Evolutionary conservation across 2,113 vertebrate genomes (phyloP).

Genomic region (Probosciger aterrimus): DNA sequence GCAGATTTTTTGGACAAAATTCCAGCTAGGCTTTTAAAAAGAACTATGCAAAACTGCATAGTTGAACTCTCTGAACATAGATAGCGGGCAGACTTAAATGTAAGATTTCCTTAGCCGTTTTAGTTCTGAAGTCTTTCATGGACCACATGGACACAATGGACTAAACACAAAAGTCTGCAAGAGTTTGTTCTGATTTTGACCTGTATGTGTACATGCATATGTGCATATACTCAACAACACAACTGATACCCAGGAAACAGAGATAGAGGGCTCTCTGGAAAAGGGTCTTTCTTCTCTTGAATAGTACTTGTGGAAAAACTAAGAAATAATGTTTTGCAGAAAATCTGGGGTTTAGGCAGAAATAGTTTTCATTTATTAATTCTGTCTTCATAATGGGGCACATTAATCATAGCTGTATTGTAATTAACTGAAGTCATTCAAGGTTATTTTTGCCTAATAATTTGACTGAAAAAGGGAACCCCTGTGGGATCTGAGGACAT

Average conservation of each 20-base stretch:
- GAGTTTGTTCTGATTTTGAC: background rate
- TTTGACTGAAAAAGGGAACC: background rate
- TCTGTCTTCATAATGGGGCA: background rate
- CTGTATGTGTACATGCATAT: background rate
- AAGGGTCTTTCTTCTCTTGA: background rate
- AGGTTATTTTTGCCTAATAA: slow-evolving; percentile 16
- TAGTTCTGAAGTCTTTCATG: background rate
- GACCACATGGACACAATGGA: background rate
- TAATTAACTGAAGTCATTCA: slow-evolving; percentile 25
- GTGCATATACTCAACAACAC: background rate
- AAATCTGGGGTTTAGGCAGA: background rate
- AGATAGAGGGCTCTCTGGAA: background rate
- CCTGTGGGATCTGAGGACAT: background rate
- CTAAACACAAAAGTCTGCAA: background rate
- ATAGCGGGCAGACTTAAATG: background rate
- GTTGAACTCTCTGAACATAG: background rate
- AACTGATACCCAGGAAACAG: background rate
- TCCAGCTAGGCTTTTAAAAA: background rate
- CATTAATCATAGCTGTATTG: background rate
- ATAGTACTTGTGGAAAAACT: background rate
- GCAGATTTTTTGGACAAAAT: background rate
- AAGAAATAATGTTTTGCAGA: background rate
- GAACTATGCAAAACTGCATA: background rate
- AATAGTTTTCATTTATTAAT: slow-evolving; percentile 24
- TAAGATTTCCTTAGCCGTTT: background rate